Evolutionary conservation across 37 sponge, comb jelly and placozoan genomes (phyloP).

Genomic region (Chondrilla cf. caribensis): DNA sequence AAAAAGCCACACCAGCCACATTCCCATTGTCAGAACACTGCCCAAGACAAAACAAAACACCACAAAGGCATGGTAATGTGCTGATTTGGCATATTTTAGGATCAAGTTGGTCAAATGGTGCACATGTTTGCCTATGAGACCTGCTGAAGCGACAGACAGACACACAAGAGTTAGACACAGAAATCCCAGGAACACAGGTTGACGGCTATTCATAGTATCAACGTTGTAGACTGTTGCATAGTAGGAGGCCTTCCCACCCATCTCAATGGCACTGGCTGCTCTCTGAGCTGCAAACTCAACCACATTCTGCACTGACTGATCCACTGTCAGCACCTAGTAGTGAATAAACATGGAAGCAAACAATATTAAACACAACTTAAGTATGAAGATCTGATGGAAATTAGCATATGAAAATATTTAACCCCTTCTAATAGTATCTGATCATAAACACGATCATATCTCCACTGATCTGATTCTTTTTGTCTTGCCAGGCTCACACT

Average conservation of each 20-base stretch:
- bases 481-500: no score
- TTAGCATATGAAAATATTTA: no score
- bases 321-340: no score
- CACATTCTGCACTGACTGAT: background rate
- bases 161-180: background rate
- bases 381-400: no score
- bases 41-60: slow-evolving; percentile 9
- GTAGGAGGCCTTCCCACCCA: background rate
- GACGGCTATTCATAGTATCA: background rate
- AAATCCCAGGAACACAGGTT: background rate
- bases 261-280: background rate
- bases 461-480: no score
- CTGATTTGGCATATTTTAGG: background rate
- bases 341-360: no score
- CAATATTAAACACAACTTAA: no score
- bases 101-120: background rate
- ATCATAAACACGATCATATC: no score
- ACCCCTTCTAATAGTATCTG: no score
- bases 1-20: slow-evolving; percentile 12
- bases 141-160: background rate
- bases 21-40: background rate
- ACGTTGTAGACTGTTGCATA: background rate
- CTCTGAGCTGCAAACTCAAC: slow-evolving; percentile 8
- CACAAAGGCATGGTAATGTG: slow-evolving; percentile 11
- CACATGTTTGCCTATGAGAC: background rate